Percentiles rank a stretch among this genome's conserved stretches.
Evolutionary conservation across 2,888 invertebrate genomes (phyloP).

Genomic region (Cryptus viduatorius): DNA sequence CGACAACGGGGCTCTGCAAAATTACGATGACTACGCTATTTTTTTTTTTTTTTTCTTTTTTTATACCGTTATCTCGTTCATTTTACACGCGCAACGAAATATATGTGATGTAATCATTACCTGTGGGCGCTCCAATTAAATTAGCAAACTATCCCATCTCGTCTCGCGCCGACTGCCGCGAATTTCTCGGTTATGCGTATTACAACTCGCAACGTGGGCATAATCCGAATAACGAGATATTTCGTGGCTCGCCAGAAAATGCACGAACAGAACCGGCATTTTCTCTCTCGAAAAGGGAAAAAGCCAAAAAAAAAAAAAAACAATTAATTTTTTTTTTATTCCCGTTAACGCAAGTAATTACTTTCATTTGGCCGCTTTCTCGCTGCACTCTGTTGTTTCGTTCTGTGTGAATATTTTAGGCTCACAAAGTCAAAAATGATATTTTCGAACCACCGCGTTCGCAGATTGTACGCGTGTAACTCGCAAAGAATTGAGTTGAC

Average conservation of each 20-base stretch:
- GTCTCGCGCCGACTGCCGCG: not conserved
- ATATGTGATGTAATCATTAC: constrained; percentile 6
- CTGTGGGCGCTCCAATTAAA: constrained; percentile 28
- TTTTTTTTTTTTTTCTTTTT: too few species aligned
- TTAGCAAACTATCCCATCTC: constrained; percentile 34
- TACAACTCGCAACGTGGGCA: constrained; percentile 48
- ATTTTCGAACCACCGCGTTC: not conserved
- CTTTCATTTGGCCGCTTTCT: not conserved
- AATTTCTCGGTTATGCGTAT: constrained; percentile 31
- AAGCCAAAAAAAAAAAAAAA: not conserved
- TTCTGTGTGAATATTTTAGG: not conserved
- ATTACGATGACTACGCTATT: too few species aligned
- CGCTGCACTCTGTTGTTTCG: not conserved
- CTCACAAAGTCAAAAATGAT: not conserved
- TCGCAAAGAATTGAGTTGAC: constrained; percentile 22
- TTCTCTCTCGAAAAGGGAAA: not conserved
- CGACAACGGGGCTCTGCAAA: too few species aligned
- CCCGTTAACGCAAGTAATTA: not conserved
- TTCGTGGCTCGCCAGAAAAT: constrained; percentile 3
- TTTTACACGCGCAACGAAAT: not conserved
- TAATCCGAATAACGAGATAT: constrained; percentile 34
- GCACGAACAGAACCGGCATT: not conserved
- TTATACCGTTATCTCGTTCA: not conserved
- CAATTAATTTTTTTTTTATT: constrained; percentile 41
- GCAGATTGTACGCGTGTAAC: not conserved